Conservation (phyloP, 1,140 invertebrate species). For the Neodiprion virginianus region DNA sequence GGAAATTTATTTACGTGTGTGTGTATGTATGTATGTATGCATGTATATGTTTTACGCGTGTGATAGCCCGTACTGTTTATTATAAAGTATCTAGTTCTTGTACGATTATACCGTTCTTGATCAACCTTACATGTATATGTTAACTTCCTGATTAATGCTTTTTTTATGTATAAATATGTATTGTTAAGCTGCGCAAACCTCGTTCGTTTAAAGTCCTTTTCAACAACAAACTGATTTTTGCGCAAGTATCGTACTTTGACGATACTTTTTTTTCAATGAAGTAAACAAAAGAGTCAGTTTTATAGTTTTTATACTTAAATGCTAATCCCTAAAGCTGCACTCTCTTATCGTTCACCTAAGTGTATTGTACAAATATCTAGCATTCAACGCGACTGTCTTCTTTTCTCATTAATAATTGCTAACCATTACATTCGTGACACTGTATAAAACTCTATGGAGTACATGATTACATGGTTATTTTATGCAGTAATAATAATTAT, state of each 20-base stretch:
- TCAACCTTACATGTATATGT: conserved; percentile 59
- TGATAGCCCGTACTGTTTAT: conserved; percentile 47
- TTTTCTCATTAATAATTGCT: conserved; percentile 54
- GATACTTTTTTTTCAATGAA: conserved; percentile 37
- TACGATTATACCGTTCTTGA: conserved; percentile 61
- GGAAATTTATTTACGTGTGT: conserved; percentile 40
- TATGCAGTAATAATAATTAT: conserved; percentile 59
- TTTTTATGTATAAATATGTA: conserved; percentile 62
- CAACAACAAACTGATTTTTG: conserved; percentile 52
- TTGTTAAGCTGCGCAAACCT: conserved; percentile 56
- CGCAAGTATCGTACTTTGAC: conserved; percentile 26
- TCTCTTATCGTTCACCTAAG: conserved; percentile 59
- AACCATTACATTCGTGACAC: conserved; percentile 59
- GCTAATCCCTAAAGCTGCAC: conserved; percentile 59
- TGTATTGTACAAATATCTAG: conserved; percentile 64
- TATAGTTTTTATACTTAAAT: conserved; percentile 50
- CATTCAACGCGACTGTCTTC: conserved; percentile 54
- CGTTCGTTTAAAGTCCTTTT: conserved; percentile 53
- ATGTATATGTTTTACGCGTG: conserved; percentile 53
- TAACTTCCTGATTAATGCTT: conserved; percentile 59
- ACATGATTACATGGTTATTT: conserved; percentile 60
- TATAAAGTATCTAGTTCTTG: conserved; percentile 57
- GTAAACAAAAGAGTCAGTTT: conserved; percentile 55
- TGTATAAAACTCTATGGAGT: conserved; percentile 63
- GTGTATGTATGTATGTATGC: conserved; percentile 37